Conservation (phyloP, 1,140 invertebrate genomes). For the Drosophila ficusphila region DNA sequence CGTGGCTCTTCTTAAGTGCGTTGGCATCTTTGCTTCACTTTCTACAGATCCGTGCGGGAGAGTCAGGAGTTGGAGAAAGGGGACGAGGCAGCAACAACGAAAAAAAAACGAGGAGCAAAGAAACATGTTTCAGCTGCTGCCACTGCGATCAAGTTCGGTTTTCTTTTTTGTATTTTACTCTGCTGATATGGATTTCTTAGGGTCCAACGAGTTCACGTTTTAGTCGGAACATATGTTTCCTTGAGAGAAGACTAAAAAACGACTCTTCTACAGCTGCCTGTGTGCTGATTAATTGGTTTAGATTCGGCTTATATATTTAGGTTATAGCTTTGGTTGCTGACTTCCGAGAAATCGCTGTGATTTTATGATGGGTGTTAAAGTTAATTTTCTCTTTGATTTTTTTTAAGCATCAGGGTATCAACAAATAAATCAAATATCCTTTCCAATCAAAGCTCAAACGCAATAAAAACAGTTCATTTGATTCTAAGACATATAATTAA, state of each 20-base stretch:
- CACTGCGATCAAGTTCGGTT: conserved; percentile 63
- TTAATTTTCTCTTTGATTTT: conserved; percentile 1
- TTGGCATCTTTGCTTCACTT: conserved; percentile 79
- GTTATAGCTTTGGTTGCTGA: neutral
- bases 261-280: conserved; percentile 2
- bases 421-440: no score
- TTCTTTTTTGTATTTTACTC: conserved; percentile 17
- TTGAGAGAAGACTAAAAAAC: conserved; percentile 13
- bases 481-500: no score
- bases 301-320: conserved; percentile 49
- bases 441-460: no score
- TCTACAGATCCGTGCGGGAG: conserved; percentile 44
- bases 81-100: no score
- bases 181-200: conserved; percentile 46
- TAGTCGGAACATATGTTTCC: conserved; percentile 72
- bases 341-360: conserved; percentile 1
- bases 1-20: conserved; percentile 49
- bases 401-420: neutral
- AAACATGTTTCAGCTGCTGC: conserved; percentile 79
- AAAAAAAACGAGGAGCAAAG: conserved; percentile 14
- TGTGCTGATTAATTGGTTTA: conserved; percentile 77
- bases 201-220: conserved; percentile 45
- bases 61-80: conserved; percentile 5
- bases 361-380: neutral
- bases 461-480: no score